Base-by-base conservation (phyloP, 2,888 invertebrate species). In the Tromatobia lineatoria region DNA sequence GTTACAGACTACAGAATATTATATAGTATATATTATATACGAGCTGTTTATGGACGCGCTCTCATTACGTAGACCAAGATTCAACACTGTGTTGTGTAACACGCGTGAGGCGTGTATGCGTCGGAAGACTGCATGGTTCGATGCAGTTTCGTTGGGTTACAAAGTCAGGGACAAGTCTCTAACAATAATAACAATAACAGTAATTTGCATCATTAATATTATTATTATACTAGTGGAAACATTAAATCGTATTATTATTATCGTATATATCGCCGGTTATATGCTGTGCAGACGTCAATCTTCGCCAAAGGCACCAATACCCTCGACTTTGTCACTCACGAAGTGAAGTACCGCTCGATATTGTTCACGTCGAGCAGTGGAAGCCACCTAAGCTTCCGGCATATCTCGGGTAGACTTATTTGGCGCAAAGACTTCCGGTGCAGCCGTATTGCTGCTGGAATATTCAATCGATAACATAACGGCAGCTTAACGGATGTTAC, bases 261-360 rank as follows among this genome's bases (percentile, higher is more conserved):
- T 29, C 29, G 29, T 8, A 8, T 38, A n/a, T 54, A 61, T 10
- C 34, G 34, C 2, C 34, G 38, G 64, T 64, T 18, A 42, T 18
- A 42, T 29, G 13, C 3, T 3, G 7, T 10, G 13, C 38, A 18
- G 34, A 25, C 15, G 42, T 66, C 6, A 11, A 42, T 20, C 4
- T 20, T 23, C 47, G 15, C n/a, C 18, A 23, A 64, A 64, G 18
- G 18, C n/a, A 38, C 38, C 8, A 76, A 76, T 50, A 67, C 61
- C 79, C 45, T 70, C 47, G 52, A 81, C 54, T 54, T 64, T 73
- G 76, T 85, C 76, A 85, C 80, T 86, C 82, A 73, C 80, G 80
- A 13, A 79, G 81, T 78, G 67, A 69, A 66, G 85, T 85, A 86
- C 86, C 86, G 86, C 80, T 85, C 70, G 86, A 79, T 69, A 86